Base-by-base conservation (phyloP, 2,888 invertebrate genomes). In the Chymomyza fuscimana region DNA sequence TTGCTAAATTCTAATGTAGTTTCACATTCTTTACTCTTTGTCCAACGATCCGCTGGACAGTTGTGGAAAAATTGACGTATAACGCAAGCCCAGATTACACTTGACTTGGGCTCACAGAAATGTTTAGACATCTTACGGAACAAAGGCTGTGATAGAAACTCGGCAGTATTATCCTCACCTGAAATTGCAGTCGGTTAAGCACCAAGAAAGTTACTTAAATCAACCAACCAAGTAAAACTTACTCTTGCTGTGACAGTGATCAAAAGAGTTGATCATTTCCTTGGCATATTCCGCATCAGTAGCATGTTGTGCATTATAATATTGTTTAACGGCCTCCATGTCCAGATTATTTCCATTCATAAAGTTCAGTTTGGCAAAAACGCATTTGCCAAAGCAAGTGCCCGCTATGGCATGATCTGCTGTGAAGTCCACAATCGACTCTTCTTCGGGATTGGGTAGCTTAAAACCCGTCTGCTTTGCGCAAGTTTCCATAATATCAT, bases 211-310 rank as follows among this genome's bases (percentile, higher is more conserved):
- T 19, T 19, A 12, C 1, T 6, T 4, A 25, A 15, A 9, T 40
- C 0, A 15, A 63, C 4, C 15, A 5, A 10, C 6, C 16, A 56
- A 56, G 36, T n/a, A 0, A 0, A 9, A 72, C 75, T 72, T 62
- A 88, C 89, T 65, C 54, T 79, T 77, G 62, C 84, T 79, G 46
- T 89, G 82, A n/a, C 89, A 89, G 25, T 88, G 85, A 74, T 89
- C 90, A 19, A 88, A 89, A 16, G 89, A 87, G 54, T 69, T 84
- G 25, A 77, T 65, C 90, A 89, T 90, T 73, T 89, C 89, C 36
- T 72, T 82, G 2, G 67, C 77, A 54, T 89, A 89, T 51, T 90
- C 90, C 0, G 80, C 66, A 76, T 89, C 89, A 1, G 74, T 46
- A 15, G 46, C 22, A 29, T 78, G 76, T 19, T 73, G 75, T 0